Evolutionary conservation across 2,113 vertebrate species (phyloP).

Genomic region (Pleuronectes platessa): DNA sequence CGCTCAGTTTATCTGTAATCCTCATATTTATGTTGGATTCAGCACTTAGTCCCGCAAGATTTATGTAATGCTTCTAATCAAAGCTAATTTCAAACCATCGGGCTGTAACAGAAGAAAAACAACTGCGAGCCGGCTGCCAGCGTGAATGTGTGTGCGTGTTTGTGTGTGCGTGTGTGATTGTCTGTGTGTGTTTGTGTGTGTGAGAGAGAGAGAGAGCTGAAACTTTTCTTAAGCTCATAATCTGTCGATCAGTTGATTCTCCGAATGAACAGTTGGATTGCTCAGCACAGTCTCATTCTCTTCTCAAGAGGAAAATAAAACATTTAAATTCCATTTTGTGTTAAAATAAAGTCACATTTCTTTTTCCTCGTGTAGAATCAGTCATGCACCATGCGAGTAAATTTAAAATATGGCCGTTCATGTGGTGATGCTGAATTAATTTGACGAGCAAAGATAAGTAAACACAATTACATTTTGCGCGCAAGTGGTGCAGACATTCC

Average conservation of each 20-base stretch:
- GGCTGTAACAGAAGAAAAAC: conserved; percentile 38
- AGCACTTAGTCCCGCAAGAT: conserved; percentile 65
- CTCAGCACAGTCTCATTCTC: conserved; percentile 14
- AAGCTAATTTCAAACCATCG: conserved; percentile 62
- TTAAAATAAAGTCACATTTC: not conserved
- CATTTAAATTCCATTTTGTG: conserved; percentile 14
- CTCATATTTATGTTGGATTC: conserved; percentile 73
- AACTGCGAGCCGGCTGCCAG: conserved; percentile 52
- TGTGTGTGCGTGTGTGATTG: too few relatives aligned
- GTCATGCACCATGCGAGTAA: not conserved
- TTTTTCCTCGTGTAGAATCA: not conserved
- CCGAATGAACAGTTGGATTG: conserved; percentile 53
- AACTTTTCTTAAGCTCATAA: conserved; percentile 69
- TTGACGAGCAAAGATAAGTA: not conserved
- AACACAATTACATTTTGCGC: conserved; percentile 4
- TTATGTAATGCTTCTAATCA: conserved; percentile 69
- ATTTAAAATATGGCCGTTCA: not conserved
- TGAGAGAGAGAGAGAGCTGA: not conserved
- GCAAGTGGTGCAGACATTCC: not conserved
- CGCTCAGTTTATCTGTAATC: conserved; percentile 63
- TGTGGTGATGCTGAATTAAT: conserved; percentile 15
- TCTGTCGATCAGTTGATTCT: conserved; percentile 59
- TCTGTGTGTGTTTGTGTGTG: too few relatives aligned
- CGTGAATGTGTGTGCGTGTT: too few relatives aligned
- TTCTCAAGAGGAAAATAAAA: conserved; percentile 12